Base-by-base conservation (phyloP, 2,113 vertebrate genomes). In the Sander lucioperca region DNA sequence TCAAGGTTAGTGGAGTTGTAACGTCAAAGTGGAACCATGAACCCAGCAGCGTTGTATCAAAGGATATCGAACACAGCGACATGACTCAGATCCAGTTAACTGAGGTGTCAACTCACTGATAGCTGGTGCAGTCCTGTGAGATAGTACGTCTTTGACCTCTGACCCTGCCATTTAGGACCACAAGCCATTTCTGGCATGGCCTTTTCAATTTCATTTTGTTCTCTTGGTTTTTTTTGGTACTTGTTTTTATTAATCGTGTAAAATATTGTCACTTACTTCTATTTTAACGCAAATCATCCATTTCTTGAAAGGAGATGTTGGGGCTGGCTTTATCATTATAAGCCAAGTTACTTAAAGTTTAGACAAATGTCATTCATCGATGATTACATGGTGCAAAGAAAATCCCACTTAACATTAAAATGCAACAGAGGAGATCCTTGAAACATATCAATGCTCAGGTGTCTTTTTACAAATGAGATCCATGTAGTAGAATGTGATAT, bases 61-160 rank as follows among this genome's bases (percentile, higher is more conserved):
- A 77, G 11, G 56, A 84, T 43, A 61, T 11, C 23, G 18, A 70
- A 57, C 66, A 43, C 36, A 47, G 62, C 61, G 15, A 57, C 39
- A 3, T 50, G 64, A 70, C 67, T 63, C 54, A 58, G 39, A 61
- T 89, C 84, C 87, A 81, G 79, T 77, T 87, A 67, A 79, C 67
- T 81, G 91, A 92, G 83, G 89, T 85, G 88, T 88, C 80, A 48
- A 63, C 65, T 80, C 21, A 45, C 51, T 50, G 63, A 71, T 59
- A 70, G 53, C 47, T 47, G 51, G 8, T 25, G n/a, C 47, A 30
- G 25, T 47, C 33, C 13, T 30, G 57, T 61, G 25, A 64, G 43
- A 77, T 1, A 45, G 11, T 2, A 2, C 1, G n/a, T n/a, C n/a
- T n/a, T n/a, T n/a, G 1, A 63, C 63, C 47, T 69, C 59, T 56